These are phyloP conservation scores for Thalassarche chlororhynchos DNA, from an alignment of 2,113 vertebrate species.

Conservation along the genomic window DNA sequence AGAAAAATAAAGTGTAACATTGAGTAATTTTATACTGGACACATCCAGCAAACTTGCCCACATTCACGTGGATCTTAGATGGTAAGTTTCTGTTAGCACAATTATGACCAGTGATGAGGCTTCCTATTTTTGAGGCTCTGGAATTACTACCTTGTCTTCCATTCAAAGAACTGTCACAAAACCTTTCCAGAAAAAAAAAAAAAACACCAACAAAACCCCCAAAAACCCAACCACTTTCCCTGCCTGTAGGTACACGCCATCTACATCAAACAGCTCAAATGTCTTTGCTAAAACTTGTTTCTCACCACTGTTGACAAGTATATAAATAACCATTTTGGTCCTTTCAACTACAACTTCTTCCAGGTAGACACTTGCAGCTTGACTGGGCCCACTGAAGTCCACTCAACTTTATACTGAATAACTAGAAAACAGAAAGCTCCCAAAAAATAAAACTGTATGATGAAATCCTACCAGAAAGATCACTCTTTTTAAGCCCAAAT, in stretches of 20 bases:
- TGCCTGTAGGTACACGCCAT: neutral
- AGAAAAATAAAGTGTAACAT: neutral
- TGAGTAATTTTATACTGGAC: neutral
- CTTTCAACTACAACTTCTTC: neutral
- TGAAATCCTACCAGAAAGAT: neutral
- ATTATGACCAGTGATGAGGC: neutral
- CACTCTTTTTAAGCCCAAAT: neutral
- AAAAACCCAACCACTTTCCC: neutral
- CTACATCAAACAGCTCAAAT: neutral
- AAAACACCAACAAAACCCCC: neutral
- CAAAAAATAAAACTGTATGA: neutral
- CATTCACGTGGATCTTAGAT: rapidly evolving
- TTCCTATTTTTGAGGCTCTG: neutral
- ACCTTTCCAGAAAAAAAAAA: neutral
- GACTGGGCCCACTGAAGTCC: neutral
- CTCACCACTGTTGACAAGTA: neutral
- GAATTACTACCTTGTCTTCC: neutral
- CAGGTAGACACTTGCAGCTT: neutral
- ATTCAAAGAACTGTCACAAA: neutral
- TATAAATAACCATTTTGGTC: neutral
- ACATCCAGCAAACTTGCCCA: neutral
- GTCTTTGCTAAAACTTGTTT: neutral
- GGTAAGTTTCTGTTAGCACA: neutral
- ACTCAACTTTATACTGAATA: neutral
- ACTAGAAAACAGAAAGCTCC: neutral